Evolutionary conservation across 2,888 invertebrate genomes (phyloP), one percentile per base, ranked within the genome.

Genomic region (Dryomyza anilis): DNA sequence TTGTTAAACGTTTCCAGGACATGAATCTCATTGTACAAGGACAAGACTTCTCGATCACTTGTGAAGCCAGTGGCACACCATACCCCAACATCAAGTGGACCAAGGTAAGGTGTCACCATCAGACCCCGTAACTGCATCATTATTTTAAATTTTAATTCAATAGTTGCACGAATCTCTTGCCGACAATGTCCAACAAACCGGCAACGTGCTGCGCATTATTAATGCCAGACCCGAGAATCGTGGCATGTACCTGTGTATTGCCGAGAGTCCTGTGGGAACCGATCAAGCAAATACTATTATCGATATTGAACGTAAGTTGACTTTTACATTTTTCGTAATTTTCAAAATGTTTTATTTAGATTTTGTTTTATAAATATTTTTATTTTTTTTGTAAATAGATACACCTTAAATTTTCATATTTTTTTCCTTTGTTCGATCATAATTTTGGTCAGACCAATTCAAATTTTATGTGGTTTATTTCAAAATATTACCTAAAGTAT

Each of bases 241-340:
- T 60, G 97, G 96, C 14, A 87, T 92, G 55, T 97, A 96, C 78
- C 83, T 92, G 8, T 98, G 97, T 76, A 87, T 88, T 16, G 94
- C 91, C 1, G 84, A 83, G 21, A 89, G 90, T 63, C 78, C 86
- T 21, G 87, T 87, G 6, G 87, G 87, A 14, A 79, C 84, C 6
- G 87, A 88, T 36, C 89, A 90, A 75, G 87, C 88, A 23, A 91
- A 90, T 64, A 89, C 92, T 0, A 86, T 88, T 70, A 86, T 97
- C 56, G 93, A 94, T 78, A 91, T 97, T 68, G 94, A 95, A 85
- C 89, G 95, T 93, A 84, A 89, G 91, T 80, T 29, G 16, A 4
- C 6, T 2, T 43, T 14, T 6, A 16, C 16, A 43, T 16, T 16
- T 43, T 16, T 16, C 19, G 3, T 3, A 21, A 33, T 43, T 58